A percentile compares a stretch with the other conserved stretches of the same genome.
Evolutionary conservation across 2,797 vertebrate species (phyloP).

Genomic region (Enteromius fasciolatus): DNA sequence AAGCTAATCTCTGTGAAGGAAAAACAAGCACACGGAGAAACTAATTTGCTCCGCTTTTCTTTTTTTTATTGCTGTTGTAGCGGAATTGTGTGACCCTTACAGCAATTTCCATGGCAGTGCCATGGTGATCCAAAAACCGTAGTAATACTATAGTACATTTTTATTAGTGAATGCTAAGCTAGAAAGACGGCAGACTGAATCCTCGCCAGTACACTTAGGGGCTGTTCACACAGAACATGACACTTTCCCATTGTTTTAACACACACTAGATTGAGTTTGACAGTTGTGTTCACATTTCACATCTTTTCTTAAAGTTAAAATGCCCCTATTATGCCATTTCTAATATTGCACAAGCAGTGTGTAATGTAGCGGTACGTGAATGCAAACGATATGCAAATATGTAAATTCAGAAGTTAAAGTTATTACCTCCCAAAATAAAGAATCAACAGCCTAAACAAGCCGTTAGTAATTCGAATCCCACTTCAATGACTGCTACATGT

Average conservation of each 20-base stretch:
- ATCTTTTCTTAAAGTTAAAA: neutral
- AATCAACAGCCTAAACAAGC: no score
- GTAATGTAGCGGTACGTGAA: no score
- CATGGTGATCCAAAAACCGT: no score
- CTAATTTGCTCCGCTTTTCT: slow-evolving; percentile 3
- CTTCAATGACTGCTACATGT: no score
- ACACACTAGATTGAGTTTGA: neutral
- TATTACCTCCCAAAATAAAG: no score
- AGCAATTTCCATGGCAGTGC: no score
- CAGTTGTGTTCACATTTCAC: neutral
- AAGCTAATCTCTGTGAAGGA: slow-evolving; percentile 29
- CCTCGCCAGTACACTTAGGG: neutral
- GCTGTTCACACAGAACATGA: neutral
- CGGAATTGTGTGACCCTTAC: slow-evolving; percentile 11
- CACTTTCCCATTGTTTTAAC: neutral
- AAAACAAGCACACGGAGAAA: slow-evolving; percentile 28
- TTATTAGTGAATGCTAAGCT: neutral
- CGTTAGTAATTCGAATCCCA: no score
- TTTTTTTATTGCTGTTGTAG: neutral
- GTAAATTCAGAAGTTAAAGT: no score
- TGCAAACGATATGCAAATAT: no score
- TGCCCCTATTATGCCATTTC: no score
- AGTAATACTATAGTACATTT: neutral
- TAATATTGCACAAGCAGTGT: no score
- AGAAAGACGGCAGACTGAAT: neutral